Base-by-base conservation (phyloP, 2,113 vertebrate genomes). In the Hyperopisus bebe region DNA sequence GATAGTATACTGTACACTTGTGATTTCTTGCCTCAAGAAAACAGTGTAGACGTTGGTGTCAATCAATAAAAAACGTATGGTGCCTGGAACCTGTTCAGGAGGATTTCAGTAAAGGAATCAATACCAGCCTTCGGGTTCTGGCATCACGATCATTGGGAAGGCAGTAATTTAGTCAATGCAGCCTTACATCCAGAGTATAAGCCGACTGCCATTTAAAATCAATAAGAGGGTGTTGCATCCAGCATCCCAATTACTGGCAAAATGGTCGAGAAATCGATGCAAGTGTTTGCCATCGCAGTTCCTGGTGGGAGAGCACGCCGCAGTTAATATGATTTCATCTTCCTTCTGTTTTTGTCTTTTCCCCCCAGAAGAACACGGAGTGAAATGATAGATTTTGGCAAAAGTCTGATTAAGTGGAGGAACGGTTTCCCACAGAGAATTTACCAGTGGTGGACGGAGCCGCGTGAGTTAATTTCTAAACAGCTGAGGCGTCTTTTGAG, bases 41-140 rank as follows among this genome's bases (percentile, higher is more conserved):
- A 92, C 94, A 94, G 94, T 94, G 92, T 93, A 91, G 92, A 94
- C 92, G 90, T 92, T 77, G 85, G 89, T 48, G 66, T 89, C 93
- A 92, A 93, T 95, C 94, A 93, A 95, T 95, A 94, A 93, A 95
- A 93, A 94, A 95, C 94, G 93, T 94, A 95, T 94, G 94, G 94
- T 94, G 93, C 91, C 93, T 86, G 91, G 91, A 95, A 92, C 93
- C 94, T 92, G 44, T 90, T 90, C 46, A 90, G 94, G 94, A 94
- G 95, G 94, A 94, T 93, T 94, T 94, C 93, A 91, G 93, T 95
- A 95, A 95, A 95, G 91, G 94, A 95, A 95, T 95, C 95, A 94
- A 95, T 95, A 95, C 80, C 90, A 90, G 92, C 92, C 94, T 93
- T 95, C 93, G 94, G 94, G 94, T 95, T 91, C 91, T 93, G 92